Base-by-base conservation (phyloP, 2,797 vertebrate species). In the Phrynocephalus guinanensis region DNA sequence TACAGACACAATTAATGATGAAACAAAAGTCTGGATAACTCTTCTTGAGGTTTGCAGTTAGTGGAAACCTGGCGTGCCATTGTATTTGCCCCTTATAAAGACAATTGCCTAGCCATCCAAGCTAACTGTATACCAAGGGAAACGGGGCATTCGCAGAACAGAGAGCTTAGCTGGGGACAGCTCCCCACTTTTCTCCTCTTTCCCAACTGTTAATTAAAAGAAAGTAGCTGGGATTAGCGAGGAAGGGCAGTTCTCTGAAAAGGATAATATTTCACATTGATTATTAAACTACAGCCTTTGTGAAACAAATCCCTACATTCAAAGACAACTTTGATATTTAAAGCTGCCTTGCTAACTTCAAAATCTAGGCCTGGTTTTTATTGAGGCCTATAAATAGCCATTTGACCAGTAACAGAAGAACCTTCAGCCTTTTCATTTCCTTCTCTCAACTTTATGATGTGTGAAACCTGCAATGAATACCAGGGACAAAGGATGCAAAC, bases 1-100 rank as follows among this genome's bases (percentile, higher is more conserved):
- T 95, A 93, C 93, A 92, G 91, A 92, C 88, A 86, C 90, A 94
- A 94, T 95, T 94, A 94, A 91, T 71, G 38, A 70, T 90, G 92
- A 93, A 94, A 94, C 92, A 95, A 95, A 94, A 87, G 93, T 86
- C 90, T 82, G 50, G 86, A 88, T 89, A 93, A 81, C 78, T 85
- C 91, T 91, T 90, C 87, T 91, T 85, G 70, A 82, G 93, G 92
- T 91, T 93, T 89, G 91, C 91, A 95, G 94, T 95, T 94, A 93
- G 90, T 91, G 44, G 88, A 91, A 95, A 90, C 92, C 90, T 76
- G 90, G 83, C 93, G 86, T 83, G 87, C 79, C 82, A 91, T 95
- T 94, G 92, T 94, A 89, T 85, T 93, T 87, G 76, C 80, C 1
- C 38, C 71, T 93, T 86, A 89, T 3, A 11, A 86, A 91, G 84